Conservation (phyloP, 1,140 invertebrate genomes). For the Andricus grossulariae region DNA sequence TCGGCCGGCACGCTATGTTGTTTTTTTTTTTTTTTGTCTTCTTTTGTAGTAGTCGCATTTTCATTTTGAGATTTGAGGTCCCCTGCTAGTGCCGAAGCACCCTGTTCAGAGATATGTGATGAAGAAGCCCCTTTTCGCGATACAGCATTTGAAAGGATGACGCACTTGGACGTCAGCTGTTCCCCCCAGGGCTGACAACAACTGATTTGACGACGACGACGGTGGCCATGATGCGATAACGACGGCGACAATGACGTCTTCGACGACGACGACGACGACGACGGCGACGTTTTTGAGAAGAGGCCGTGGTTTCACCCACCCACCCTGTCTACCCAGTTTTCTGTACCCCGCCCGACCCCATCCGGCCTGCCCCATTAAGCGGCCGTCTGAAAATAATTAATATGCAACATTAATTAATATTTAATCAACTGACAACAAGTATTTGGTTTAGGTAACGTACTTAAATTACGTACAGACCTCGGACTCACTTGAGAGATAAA, state of each 20-base stretch:
- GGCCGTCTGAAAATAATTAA: conserved; percentile 71
- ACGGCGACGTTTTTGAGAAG: conserved; percentile 74
- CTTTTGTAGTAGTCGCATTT: conserved; percentile 34
- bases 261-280: conserved; percentile 72
- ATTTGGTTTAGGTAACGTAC: no score
- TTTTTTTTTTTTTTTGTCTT: conserved; percentile 30
- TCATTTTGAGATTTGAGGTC: not conserved
- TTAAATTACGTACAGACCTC: no score
- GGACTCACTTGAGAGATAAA: no score
- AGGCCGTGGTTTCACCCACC: conserved; percentile 79
- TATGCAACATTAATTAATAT: no score
- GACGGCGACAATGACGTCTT: conserved; percentile 71
- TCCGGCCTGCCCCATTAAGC: conserved; percentile 71
- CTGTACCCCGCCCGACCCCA: conserved; percentile 75
- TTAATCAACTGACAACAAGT: no score
- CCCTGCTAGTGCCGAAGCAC: conserved; percentile 31
- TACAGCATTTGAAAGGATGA: conserved; percentile 1
- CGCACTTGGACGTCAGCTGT: conserved; percentile 7
- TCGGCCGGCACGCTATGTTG: conserved; percentile 43
- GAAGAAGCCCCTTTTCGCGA: not conserved
- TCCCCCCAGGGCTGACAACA: conserved; percentile 19
- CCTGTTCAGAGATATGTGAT: not conserved
- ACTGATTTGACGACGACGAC: conserved; percentile 51
- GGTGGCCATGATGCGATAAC: conserved; percentile 71
- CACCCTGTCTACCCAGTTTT: conserved; percentile 74